phyloP scores from a whole-genome alignment of 1,140 invertebrate genomes.

The Heliconius hermathena region DNA sequence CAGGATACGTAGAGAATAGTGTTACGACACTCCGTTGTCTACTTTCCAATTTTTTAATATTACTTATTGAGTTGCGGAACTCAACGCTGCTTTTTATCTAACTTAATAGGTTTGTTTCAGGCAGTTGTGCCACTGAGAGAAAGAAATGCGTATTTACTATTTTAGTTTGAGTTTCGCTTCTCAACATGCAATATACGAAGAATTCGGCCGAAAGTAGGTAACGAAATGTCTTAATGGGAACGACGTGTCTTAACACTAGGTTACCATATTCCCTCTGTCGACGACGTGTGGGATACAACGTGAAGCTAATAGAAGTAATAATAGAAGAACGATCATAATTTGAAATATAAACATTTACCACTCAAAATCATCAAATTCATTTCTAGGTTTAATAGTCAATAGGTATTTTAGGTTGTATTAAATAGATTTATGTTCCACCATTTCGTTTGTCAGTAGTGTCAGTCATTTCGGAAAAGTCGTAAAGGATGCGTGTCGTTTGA shows the following conservation, averaged over 20 bases:
- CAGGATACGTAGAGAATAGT: background rate
- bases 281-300: no score
- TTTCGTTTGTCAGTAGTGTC: constrained; percentile 45
- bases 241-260: no score
- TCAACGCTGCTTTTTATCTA: background rate
- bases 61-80: background rate
- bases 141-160: no score
- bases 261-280: no score
- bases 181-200: background rate
- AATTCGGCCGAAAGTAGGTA: no score
- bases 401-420: constrained; percentile 40
- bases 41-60: background rate
- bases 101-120: background rate
- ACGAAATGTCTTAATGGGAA: no score
- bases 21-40: background rate
- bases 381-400: background rate
- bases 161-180: no score
- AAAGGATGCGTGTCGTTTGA: constrained; percentile 45
- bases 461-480: constrained; percentile 49
- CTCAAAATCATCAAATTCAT: background rate
- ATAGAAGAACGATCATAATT: no score
- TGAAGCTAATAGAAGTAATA: no score
- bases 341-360: no score
- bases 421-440: constrained; percentile 59
- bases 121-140: no score